Percentiles rank a stretch among this genome's conserved stretches.
Conservation (phyloP, 2,888 invertebrate genomes). For the Chloroclysta siterata region DNA sequence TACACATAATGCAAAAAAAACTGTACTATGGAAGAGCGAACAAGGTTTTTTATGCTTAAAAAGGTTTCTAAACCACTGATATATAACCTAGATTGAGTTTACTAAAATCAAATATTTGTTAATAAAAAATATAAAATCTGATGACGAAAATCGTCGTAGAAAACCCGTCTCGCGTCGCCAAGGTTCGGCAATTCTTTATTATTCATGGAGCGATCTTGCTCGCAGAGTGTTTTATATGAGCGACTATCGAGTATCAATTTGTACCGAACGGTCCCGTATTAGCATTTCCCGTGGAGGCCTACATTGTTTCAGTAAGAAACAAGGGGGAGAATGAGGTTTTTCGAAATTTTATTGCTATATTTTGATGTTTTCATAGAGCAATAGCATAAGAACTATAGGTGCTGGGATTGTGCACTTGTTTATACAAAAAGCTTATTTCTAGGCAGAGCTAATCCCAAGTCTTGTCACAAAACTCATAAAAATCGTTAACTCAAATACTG, state of each 20-base stretch:
- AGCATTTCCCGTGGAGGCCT: slow-evolving; percentile 76
- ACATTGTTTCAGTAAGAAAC: slow-evolving; percentile 68
- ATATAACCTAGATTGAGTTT: no score
- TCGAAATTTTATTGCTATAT: slow-evolving; percentile 22
- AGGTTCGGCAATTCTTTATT: slow-evolving; percentile 80
- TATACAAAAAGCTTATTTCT: no score
- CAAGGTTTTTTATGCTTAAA: no score
- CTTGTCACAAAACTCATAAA: no score
- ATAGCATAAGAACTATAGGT: not conserved
- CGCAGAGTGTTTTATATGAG: slow-evolving; percentile 84
- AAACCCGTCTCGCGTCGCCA: slow-evolving; percentile 59
- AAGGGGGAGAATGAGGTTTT: slow-evolving; percentile 43
- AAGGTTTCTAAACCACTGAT: no score
- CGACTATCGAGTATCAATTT: slow-evolving; percentile 85
- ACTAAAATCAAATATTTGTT: not conserved
- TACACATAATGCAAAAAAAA: no score
- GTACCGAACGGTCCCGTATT: slow-evolving; percentile 77
- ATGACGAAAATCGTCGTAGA: slow-evolving; percentile 15
- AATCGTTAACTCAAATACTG: no score
- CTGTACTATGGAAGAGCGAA: no score
- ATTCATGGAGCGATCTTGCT: slow-evolving; percentile 82
- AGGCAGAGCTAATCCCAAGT: no score
- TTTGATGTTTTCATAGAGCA: slow-evolving; percentile 16
- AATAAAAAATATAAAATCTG: not conserved
- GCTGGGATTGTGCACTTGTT: not conserved